Conservation (phyloP, 2,888 invertebrate genomes). For the Napeogenes inachia region DNA sequence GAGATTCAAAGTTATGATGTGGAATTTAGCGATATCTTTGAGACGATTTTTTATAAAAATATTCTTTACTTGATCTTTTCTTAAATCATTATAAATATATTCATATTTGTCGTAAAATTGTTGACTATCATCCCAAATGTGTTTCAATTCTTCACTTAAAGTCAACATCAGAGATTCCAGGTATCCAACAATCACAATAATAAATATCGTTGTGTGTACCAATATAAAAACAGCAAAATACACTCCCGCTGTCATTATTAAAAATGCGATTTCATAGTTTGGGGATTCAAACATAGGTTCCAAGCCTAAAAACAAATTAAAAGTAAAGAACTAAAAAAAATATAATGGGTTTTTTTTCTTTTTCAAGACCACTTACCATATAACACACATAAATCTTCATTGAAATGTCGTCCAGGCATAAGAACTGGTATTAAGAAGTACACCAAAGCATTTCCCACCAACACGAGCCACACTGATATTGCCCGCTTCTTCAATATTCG, state of each 20-base stretch:
- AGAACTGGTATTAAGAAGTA: conserved; percentile 42
- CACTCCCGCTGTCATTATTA: conserved; percentile 30
- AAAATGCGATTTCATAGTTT: conserved; percentile 46
- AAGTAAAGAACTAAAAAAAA: too few relatives aligned
- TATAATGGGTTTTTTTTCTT: background rate
- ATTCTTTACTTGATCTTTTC: conserved; percentile 14
- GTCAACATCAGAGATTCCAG: conserved; percentile 51
- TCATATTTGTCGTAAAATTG: conserved; percentile 6
- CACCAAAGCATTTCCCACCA: conserved; percentile 43
- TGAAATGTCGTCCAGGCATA: conserved; percentile 39
- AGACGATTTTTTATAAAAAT: conserved; percentile 35
- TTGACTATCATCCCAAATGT: conserved; percentile 43
- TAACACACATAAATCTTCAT: background rate
- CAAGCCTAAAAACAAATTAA: conserved; percentile 38
- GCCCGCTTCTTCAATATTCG: conserved; percentile 48
- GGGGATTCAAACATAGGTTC: conserved; percentile 51
- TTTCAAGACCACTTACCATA: conserved; percentile 1
- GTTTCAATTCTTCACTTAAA: conserved; percentile 43
- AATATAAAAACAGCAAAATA: conserved; percentile 39
- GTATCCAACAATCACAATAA: conserved; percentile 47
- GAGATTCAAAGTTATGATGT: conserved; percentile 36
- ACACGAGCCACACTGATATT: conserved; percentile 45
- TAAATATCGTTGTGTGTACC: conserved; percentile 42
- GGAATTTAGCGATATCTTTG: conserved; percentile 36
- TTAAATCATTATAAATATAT: background rate